A percentile compares a stretch with the other conserved stretches of the same genome.
These are phyloP conservation scores for Acheta domesticus DNA, from an alignment of 2,888 invertebrate genomes.

Conservation along the genomic window DNA sequence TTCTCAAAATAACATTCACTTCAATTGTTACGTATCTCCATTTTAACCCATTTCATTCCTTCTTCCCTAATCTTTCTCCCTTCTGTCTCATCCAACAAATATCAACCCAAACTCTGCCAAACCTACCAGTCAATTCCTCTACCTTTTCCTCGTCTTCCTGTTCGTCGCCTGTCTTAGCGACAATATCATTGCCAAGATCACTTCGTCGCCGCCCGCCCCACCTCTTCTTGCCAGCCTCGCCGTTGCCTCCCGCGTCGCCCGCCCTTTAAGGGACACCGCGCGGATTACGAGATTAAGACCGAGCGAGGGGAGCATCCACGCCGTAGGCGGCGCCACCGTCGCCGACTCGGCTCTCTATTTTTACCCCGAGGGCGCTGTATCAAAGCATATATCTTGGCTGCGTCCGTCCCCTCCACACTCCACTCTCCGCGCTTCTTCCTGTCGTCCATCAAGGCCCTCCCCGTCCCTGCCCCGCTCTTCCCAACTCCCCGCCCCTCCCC, in stretches of 20 bases:
- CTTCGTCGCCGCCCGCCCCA: too few species aligned
- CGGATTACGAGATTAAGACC: too few species aligned
- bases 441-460: not conserved
- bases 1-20: too few species aligned
- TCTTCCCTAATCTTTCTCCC: too few species aligned
- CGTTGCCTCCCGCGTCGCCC: too few species aligned
- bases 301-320: too few species aligned
- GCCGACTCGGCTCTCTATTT: not conserved
- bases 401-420: not conserved
- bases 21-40: too few species aligned
- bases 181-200: too few species aligned
- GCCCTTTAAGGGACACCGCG: too few species aligned
- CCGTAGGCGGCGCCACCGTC: too few species aligned
- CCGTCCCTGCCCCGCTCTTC: not conserved
- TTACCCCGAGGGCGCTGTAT: not conserved
- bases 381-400: not conserved
- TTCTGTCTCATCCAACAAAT: not conserved
- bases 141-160: conserved; percentile 18
- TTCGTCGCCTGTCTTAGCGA: not conserved
- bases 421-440: not conserved
- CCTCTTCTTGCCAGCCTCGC: too few species aligned
- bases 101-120: not conserved
- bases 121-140: not conserved
- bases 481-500: not conserved
- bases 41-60: too few species aligned